Conservation (phyloP, 2,113 vertebrate genomes). For the Eublepharis macularius region DNA sequence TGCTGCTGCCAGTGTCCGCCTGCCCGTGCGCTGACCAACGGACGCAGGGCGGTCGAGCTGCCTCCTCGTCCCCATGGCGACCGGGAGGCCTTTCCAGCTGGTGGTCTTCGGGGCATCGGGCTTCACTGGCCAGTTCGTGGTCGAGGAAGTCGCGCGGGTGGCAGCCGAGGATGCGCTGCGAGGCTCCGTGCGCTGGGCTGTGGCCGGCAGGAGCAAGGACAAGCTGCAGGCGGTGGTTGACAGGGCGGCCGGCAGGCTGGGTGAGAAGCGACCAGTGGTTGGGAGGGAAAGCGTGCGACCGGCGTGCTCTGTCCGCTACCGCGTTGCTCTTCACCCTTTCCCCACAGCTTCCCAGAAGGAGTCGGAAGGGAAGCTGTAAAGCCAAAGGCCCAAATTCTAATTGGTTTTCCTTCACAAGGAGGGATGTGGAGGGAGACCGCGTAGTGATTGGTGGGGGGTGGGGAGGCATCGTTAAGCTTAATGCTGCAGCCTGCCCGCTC, state of each 20-base stretch:
- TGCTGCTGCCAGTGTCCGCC: no score
- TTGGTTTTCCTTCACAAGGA: no score
- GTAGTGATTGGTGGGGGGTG: no score
- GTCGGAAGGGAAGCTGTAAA: neutral
- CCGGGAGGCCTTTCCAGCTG: slow-evolving; percentile 77
- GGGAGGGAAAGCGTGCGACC: no score
- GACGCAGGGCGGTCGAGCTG: no score
- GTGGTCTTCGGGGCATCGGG: slow-evolving; percentile 92
- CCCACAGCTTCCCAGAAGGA: neutral
- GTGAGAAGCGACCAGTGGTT: no score
- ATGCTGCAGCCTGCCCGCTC: no score
- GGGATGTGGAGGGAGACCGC: no score
- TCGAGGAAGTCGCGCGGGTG: slow-evolving; percentile 86
- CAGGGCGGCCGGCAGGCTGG: slow-evolving; percentile 77
- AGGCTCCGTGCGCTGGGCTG: slow-evolving; percentile 83
- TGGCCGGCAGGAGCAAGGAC: slow-evolving; percentile 85
- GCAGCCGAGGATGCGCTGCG: slow-evolving; percentile 68
- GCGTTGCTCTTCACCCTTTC: neutral
- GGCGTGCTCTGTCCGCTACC: no score
- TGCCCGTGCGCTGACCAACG: no score
- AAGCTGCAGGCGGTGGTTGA: slow-evolving; percentile 87
- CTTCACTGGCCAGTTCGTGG: slow-evolving; percentile 93
- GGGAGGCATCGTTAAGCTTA: no score
- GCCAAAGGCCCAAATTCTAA: no score
- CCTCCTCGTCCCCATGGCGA: slow-evolving; percentile 56